Base-by-base conservation (phyloP, 2,797 vertebrate genomes). In the Gadopsis bispinosus region DNA sequence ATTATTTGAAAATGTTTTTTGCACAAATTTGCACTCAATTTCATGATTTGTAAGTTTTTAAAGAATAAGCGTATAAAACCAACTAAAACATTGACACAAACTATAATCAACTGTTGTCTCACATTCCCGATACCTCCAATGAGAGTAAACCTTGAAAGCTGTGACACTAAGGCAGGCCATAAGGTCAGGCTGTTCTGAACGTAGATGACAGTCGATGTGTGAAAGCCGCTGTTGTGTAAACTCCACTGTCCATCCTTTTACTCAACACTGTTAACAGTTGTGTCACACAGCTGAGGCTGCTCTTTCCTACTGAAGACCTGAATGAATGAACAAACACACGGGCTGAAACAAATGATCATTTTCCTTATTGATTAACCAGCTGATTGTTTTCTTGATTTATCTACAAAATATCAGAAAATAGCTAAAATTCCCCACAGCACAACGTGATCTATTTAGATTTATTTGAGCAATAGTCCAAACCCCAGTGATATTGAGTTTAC, bases 21-120 rank as follows among this genome's bases (percentile, higher is more conserved):
- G 5, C 70, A 80, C 54, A 67, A 69, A 74, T 79, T 73, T 75
- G 35, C 43, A 77, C 74, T 66, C 41, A 14, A 60, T 63, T 78
- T 78, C 0, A 56, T 22, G 43, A 37, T 68, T 54, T 37, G 2
- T 61, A 3, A 53, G 17, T 68, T 71, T 73, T 73, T 22, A 29
- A 67, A 50, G 1, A 22, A 56, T 1, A 7, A 26, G 13, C 2
- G 0, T 5, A 45, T 14, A 14, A 43, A 43, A 43, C 41, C 41
- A 60, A 62, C 8, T 26, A 11, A 22, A 69, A 29, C 50, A 56
- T 0, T 35, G 19, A 60, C 14, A 47, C 2, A 67, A 55, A 63
- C 37, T 12, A 2, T 22, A 7, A 14, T 3, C 9, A 79, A 61
- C 19, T 39, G 5, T 39, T 11, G 8, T 39, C 37, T 2, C 37